phyloP scores from a whole-genome alignment of 1,140 invertebrate genomes.

The Drosophila mauritiana region DNA sequence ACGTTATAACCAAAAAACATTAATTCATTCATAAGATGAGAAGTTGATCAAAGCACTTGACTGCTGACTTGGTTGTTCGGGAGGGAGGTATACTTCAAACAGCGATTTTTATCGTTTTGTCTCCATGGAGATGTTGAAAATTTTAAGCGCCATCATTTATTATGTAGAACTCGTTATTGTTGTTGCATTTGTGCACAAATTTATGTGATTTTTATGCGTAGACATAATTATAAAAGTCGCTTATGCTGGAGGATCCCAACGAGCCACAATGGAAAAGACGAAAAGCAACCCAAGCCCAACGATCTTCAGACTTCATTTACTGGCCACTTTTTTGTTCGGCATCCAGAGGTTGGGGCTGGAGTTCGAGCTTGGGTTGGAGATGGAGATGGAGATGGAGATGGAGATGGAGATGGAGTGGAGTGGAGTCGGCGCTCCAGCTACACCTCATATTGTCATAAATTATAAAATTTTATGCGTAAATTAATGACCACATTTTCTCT shows the following conservation, averaged over 20 bases:
- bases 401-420: background rate
- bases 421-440: slow-evolving; percentile 78
- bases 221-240: slow-evolving; percentile 83
- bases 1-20: slow-evolving; percentile 57
- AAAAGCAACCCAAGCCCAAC: slow-evolving; percentile 16
- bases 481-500: slow-evolving; percentile 74
- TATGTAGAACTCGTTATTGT: slow-evolving; percentile 68
- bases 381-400: too few species aligned
- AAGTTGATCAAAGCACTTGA: slow-evolving; percentile 61
- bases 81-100: slow-evolving; percentile 57
- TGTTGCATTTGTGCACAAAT: slow-evolving; percentile 81
- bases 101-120: slow-evolving; percentile 69
- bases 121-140: slow-evolving; percentile 79
- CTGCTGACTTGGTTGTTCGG: slow-evolving; percentile 33
- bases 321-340: slow-evolving; percentile 38
- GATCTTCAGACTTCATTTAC: slow-evolving; percentile 57
- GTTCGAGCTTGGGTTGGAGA: slow-evolving; percentile 16
- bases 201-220: slow-evolving; percentile 85
- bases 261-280: slow-evolving; percentile 16
- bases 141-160: slow-evolving; percentile 84
- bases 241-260: slow-evolving; percentile 38
- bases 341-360: slow-evolving; percentile 17
- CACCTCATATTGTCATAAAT: slow-evolving; percentile 83
- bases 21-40: slow-evolving; percentile 75
- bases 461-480: slow-evolving; percentile 84